Conservation (phyloP, 2,888 invertebrate species). For the Oligia latruncula region DNA sequence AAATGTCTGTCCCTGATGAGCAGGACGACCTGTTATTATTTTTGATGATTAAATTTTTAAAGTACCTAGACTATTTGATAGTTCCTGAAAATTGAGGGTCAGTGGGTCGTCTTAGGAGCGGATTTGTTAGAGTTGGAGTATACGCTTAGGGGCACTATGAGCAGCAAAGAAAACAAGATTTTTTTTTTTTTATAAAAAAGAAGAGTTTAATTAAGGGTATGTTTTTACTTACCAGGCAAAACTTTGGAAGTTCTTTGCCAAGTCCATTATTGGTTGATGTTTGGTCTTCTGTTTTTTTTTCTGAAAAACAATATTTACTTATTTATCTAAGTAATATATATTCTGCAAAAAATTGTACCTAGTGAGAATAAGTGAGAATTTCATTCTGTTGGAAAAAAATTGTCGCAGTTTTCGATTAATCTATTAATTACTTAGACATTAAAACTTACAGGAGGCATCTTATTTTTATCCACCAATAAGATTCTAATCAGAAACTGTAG, state of each 20-base stretch:
- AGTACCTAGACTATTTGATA: background rate
- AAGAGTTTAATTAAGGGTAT: background rate
- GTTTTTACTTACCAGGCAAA: constrained; percentile 77
- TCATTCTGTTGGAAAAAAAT: background rate
- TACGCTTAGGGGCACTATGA: no score
- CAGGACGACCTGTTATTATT: constrained; percentile 72
- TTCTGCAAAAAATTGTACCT: background rate
- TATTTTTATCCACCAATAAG: background rate
- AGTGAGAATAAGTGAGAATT: background rate
- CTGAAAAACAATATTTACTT: constrained; percentile 64
- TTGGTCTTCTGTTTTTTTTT: constrained; percentile 53
- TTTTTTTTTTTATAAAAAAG: no score
- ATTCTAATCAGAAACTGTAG: constrained; percentile 19
- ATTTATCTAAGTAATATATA: background rate
- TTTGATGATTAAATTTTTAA: background rate
- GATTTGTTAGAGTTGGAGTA: no score
- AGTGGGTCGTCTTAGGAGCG: no score
- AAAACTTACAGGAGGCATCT: constrained; percentile 39
- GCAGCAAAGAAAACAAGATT: no score
- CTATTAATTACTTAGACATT: constrained; percentile 14
- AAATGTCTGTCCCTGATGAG: constrained; percentile 86
- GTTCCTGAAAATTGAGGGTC: background rate
- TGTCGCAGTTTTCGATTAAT: background rate
- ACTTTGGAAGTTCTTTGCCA: constrained; percentile 78
- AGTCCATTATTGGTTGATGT: constrained; percentile 74